Conservation (phyloP, 2,888 invertebrate genomes). For the Adelognathus sp. region DNA sequence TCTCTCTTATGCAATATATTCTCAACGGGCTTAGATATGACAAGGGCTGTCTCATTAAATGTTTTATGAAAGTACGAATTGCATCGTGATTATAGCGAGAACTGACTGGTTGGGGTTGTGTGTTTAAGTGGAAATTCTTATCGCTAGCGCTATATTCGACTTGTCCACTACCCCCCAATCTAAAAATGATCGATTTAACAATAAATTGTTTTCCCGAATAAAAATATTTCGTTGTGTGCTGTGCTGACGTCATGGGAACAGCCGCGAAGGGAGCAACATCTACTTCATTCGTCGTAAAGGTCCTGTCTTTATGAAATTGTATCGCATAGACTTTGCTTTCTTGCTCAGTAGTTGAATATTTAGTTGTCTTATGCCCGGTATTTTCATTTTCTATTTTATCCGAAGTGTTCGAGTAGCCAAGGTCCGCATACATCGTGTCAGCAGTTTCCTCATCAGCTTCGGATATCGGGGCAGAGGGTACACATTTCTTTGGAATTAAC, state of each 20-base stretch:
- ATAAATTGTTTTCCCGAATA: conserved; percentile 3
- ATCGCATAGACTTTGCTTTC: not conserved
- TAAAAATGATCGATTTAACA: not conserved
- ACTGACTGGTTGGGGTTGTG: not conserved
- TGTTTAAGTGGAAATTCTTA: not conserved
- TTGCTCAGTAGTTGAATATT: not conserved
- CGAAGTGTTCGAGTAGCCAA: not conserved
- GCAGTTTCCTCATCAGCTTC: too few relatives aligned
- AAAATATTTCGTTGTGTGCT: not conserved
- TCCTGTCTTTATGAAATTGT: not conserved
- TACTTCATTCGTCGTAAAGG: not conserved
- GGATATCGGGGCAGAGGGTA: not conserved
- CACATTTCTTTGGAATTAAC: not conserved
- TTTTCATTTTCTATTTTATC: not conserved
- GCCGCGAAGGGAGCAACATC: not conserved
- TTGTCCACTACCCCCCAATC: not conserved
- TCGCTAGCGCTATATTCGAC: not conserved
- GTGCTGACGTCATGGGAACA: not conserved
- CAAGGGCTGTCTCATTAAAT: not conserved
- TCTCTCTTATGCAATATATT: not conserved
- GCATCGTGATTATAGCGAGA: not conserved
- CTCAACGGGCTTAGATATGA: not conserved
- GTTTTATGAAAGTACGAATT: not conserved
- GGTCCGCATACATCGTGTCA: not conserved
- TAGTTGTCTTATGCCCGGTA: not conserved